These are phyloP conservation scores for Trichomalopsis sarcophagae DNA, from an alignment of 1,140 invertebrate species.

Conservation along the genomic window DNA sequence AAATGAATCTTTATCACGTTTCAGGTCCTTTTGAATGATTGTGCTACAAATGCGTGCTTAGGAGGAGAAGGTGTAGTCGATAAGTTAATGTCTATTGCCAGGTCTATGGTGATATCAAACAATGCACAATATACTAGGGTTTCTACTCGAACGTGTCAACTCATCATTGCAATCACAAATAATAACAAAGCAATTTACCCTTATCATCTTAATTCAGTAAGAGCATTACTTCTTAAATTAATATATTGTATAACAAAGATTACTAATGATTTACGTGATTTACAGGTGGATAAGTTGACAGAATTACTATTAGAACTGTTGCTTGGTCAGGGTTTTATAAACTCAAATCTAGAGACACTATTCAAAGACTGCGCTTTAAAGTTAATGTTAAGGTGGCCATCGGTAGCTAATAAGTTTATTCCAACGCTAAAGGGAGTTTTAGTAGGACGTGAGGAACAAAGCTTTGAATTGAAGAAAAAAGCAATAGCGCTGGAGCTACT, in stretches of 20 bases:
- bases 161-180: constrained; percentile 71
- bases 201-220: constrained; percentile 69
- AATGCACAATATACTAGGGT: constrained; percentile 73
- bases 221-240: constrained; percentile 15
- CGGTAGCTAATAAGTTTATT: constrained; percentile 69
- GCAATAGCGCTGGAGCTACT: constrained; percentile 68
- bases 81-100: constrained; percentile 71
- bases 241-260: background rate
- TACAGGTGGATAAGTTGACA: constrained; percentile 71
- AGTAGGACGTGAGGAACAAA: constrained; percentile 61
- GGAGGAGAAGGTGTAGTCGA: constrained; percentile 71
- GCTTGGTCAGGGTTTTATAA: constrained; percentile 70
- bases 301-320: constrained; percentile 70
- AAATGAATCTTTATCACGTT: constrained; percentile 34
- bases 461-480: constrained; percentile 63
- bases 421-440: constrained; percentile 66
- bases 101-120: constrained; percentile 71
- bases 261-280: constrained; percentile 35
- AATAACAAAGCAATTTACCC: constrained; percentile 71
- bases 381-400: constrained; percentile 73
- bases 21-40: constrained; percentile 72
- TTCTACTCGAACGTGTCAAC: constrained; percentile 71
- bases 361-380: constrained; percentile 72
- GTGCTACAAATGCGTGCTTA: constrained; percentile 67
- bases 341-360: constrained; percentile 68